Percentiles rank a stretch among this genome's conserved stretches.
phyloP scores from a whole-genome alignment of 2,888 invertebrate genomes.

The Amphiduros pacificus region DNA sequence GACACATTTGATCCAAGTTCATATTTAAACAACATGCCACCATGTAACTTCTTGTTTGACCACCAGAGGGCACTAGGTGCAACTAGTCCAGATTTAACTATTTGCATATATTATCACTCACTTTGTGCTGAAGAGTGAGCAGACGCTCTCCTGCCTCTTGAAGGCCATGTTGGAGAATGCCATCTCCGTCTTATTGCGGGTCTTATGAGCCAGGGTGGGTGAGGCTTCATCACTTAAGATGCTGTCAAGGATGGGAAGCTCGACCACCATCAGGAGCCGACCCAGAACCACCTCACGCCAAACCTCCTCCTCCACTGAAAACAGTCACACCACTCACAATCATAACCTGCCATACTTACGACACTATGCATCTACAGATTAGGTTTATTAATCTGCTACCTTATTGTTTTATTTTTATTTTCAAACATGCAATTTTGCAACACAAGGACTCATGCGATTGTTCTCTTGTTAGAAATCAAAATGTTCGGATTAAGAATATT shows the following conservation, averaged over 20 bases:
- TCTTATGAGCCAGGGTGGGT: neutral
- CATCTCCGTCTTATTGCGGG: neutral
- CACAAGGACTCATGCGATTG: too few relatives aligned
- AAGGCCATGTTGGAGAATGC: constrained; percentile 30
- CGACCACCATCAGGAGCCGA: constrained; percentile 49
- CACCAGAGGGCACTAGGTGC: too few relatives aligned
- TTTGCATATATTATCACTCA: too few relatives aligned
- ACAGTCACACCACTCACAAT: too few relatives aligned
- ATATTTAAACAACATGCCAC: too few relatives aligned
- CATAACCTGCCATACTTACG: too few relatives aligned
- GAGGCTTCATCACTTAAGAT: constrained; percentile 22
- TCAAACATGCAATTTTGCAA: neutral
- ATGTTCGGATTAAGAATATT: too few relatives aligned
- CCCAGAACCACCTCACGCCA: constrained; percentile 51
- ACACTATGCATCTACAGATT: too few relatives aligned
- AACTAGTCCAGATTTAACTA: too few relatives aligned
- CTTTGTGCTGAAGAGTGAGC: constrained; percentile 14
- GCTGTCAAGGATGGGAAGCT: constrained; percentile 53
- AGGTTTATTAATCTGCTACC: neutral
- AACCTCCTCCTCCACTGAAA: constrained; percentile 39
- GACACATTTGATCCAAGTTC: too few relatives aligned
- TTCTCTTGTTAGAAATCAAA: too few relatives aligned
- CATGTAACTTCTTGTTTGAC: too few relatives aligned
- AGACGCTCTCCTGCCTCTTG: constrained; percentile 20
- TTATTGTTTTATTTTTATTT: neutral